Base-by-base conservation (phyloP, 2,797 vertebrate genomes). In the Tympanoctomys barrerae region DNA sequence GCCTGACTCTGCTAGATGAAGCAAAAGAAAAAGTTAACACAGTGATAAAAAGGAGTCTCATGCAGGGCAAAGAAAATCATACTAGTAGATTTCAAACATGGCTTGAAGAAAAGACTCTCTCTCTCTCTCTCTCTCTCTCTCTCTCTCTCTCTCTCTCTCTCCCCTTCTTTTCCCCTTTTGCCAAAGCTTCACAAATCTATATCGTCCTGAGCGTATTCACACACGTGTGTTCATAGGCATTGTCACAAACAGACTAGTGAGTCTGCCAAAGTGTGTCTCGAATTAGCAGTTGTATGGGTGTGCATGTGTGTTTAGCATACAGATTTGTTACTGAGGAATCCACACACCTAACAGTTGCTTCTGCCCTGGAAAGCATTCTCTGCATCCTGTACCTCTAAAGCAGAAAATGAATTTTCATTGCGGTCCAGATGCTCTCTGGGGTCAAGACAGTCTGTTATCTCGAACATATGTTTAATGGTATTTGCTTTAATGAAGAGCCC, bases 401-500 rank as follows among this genome's bases (percentile, higher is more conserved):
- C 97, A 71, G 80, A 96, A 93, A 71, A 77, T 97, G 85, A 83
- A 96, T 75, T 78, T 87, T 97, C 70, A 61, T 79, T 95, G 89
- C 95, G 96, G 96, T 97, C 94, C 96, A 92, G 91, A 93, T 89
- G 81, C 87, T 97, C 70, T 21, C 61, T 80, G 90, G 93, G 97
- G 96, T 98, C 97, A 98, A 97, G 96, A n/a, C 28, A 87, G 94
- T 96, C 85, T 85, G 66, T 97, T 97, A 92, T 95, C 97, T 83
- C 82, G 86, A 82, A 96, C 95, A 73, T 94, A 19, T 57, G 95
- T 96, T 97, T 96, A 94, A 96, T 46, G 92, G 57, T 97, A 62
- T 98, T 98, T 98, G 97, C 70, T 97, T 96, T 98, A 96, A 98
- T 98, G 98, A 98, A 98, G 84, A 98, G 84, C 49, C 73, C 52